phyloP scores from a whole-genome alignment of 2,888 invertebrate species.

The Parnassius glacialis region DNA sequence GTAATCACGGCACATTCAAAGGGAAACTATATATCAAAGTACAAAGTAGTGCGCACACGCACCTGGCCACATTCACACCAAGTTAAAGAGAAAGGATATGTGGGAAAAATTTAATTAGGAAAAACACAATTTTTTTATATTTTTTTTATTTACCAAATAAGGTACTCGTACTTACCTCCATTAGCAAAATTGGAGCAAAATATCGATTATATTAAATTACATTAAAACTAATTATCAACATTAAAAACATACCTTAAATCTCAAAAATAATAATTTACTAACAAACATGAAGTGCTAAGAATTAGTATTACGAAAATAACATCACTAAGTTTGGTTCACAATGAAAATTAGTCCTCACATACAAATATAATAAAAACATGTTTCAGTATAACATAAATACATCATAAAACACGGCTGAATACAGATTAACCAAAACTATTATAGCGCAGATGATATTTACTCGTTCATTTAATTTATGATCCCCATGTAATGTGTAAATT shows the following conservation, averaged over 20 bases:
- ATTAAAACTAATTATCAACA: constrained; percentile 76
- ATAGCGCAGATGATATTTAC: not conserved
- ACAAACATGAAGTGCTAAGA: constrained; percentile 57
- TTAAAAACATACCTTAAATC: constrained; percentile 77
- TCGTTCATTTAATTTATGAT: constrained; percentile 20
- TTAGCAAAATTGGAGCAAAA: constrained; percentile 61
- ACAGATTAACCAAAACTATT: constrained; percentile 14
- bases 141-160: constrained; percentile 69
- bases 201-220: constrained; percentile 74
- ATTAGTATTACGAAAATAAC: constrained; percentile 33
- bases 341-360: constrained; percentile 19
- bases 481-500: constrained; percentile 4
- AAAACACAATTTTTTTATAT: constrained; percentile 41
- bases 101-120: constrained; percentile 39
- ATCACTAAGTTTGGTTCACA: constrained; percentile 31
- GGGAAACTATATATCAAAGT: constrained; percentile 57
- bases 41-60: constrained; percentile 38
- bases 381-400: constrained; percentile 11
- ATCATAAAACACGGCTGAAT: constrained; percentile 16
- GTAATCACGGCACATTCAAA: constrained; percentile 35
- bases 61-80: constrained; percentile 28
- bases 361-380: constrained; percentile 18
- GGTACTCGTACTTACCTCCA: constrained; percentile 62
- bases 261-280: constrained; percentile 81
- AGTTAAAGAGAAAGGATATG: not conserved